phyloP scores from a whole-genome alignment of 2,113 vertebrate genomes.

The Pleuronectes platessa region DNA sequence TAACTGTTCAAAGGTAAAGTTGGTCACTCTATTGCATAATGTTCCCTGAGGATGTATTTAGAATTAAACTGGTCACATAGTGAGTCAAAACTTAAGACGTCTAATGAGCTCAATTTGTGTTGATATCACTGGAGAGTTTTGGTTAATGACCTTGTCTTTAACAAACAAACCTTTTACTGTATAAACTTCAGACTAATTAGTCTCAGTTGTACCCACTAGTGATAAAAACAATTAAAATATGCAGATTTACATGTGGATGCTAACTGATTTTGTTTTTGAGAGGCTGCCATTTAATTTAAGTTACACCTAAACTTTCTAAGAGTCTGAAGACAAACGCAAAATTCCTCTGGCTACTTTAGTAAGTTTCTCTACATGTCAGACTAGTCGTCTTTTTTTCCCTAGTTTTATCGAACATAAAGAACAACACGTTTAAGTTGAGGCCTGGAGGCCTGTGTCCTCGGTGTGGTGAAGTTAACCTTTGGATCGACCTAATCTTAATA shows the following conservation, averaged over 20 bases:
- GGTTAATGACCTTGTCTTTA: not conserved
- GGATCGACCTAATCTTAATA: no score
- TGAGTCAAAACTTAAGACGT: not conserved
- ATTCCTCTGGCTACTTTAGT: not conserved
- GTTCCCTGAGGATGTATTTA: slow-evolving; percentile 4
- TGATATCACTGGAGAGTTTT: not conserved
- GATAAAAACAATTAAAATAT: not conserved
- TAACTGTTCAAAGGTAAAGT: no score
- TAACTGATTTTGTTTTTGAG: not conserved
- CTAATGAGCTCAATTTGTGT: not conserved
- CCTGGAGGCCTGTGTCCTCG: no score
- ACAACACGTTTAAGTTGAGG: no score
- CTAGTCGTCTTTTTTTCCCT: no score
- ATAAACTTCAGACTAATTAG: not conserved
- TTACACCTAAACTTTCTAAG: no score
- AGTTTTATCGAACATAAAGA: no score
- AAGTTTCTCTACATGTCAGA: no score
- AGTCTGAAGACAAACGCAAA: not conserved
- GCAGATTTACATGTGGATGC: no score
- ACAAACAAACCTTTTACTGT: slow-evolving; percentile 6
- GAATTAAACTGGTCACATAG: not conserved
- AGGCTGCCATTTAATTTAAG: no score
- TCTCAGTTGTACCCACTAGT: not conserved
- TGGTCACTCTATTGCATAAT: not conserved
- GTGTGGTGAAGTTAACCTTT: no score